Evolutionary conservation across 2,888 invertebrate genomes (phyloP).

Genomic region (Alviniconcha strummeri): DNA sequence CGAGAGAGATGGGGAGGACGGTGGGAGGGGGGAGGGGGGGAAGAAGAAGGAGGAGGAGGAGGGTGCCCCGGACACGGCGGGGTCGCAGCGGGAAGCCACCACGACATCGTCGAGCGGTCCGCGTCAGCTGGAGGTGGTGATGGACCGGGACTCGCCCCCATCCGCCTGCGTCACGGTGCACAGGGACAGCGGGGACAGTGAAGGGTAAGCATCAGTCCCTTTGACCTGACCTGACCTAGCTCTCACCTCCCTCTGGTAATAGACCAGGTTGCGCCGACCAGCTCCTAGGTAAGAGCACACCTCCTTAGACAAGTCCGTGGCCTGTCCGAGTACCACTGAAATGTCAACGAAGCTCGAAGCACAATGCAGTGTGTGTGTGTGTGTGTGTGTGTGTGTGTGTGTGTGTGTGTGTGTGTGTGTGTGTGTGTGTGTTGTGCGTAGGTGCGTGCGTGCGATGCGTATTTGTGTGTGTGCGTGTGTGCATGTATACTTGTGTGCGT

Average conservation of each 20-base stretch:
- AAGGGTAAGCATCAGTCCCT: neutral
- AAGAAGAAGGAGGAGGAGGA: constrained; percentile 6
- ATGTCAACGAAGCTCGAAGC: neutral
- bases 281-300: too few relatives aligned
- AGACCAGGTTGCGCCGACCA: too few relatives aligned
- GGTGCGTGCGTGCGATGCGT: too few relatives aligned
- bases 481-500: neutral
- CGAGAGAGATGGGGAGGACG: neutral
- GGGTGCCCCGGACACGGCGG: neutral
- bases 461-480: neutral
- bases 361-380: neutral
- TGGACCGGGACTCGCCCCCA: neutral
- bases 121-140: constrained; percentile 13
- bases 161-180: constrained; percentile 13
- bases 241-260: neutral
- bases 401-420: constrained; percentile 2
- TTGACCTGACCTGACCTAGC: neutral
- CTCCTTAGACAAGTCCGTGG: neutral
- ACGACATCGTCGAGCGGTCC: neutral
- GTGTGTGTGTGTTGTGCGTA: neutral
- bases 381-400: neutral
- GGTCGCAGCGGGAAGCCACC: neutral
- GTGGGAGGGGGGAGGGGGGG: neutral
- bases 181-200: neutral
- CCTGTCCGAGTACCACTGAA: neutral